Base-by-base conservation (phyloP, 2,888 invertebrate genomes). In the Pardosa pseudoannulata region DNA sequence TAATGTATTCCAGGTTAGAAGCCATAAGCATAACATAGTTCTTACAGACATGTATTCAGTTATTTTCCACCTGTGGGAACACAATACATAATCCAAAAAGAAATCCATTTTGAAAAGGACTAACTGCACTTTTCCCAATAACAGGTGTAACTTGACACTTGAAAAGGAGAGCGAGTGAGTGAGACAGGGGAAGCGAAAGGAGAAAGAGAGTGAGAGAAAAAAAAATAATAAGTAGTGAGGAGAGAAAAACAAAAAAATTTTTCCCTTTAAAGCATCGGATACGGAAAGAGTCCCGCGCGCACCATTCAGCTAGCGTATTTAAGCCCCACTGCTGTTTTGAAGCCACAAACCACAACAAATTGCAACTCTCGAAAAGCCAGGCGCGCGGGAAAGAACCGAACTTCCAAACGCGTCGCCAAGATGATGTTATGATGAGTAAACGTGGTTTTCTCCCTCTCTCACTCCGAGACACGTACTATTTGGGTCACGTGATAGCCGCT, bases 341-440 rank as follows among this genome's bases (percentile, higher is more conserved):
- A 16, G 23, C 23, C 56, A 23, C 19, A 56, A 56, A 56, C 56
- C 23, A 23, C 56, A 56, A 56, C 19, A 56, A 56, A n/a, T 56
- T 23, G 11, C 56, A 11, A 46, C 16, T 46, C 56, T n/a, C 56
- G 19, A n/a, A 23, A 56, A 56, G 23, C 56, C 23, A 6, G 23
- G 56, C 16, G 67, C 32, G 32, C 67, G 67, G 67, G 32, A 56
- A 56, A 56, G 13, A 5, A 1, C 7, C 56, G 23, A 1, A 56
- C n/a, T 23, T 56, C 5, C 56, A n/a, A n/a, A n/a, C 6, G 19
- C 19, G 19, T 23, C 23, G 23, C 36, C 62, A 50, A 74, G 83
- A 83, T 76, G 78, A 83, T 78, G 83, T 83, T 83, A 46, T 83
- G 83, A 83, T 83, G 83, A 83, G 78, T 78, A 78, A 83, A 78